Conservation (phyloP, 2,888 invertebrate genomes). For the Eupithecia vulgata region DNA sequence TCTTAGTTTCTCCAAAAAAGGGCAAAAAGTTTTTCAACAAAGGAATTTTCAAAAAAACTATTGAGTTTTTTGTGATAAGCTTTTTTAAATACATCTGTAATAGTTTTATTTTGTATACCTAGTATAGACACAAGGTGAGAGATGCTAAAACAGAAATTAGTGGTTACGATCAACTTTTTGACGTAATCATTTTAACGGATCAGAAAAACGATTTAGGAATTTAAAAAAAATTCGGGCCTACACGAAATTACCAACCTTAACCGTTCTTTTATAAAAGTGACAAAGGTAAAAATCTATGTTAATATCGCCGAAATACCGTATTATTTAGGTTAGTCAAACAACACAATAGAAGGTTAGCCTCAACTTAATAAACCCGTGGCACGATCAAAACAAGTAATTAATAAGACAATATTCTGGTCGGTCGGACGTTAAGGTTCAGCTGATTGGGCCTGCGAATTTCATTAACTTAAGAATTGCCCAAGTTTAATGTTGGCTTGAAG, state of each 20-base stretch:
- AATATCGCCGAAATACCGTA: neutral
- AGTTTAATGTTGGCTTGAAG: constrained; percentile 39
- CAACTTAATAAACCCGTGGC: constrained; percentile 25
- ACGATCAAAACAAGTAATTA: constrained; percentile 32
- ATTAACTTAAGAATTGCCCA: constrained; percentile 56
- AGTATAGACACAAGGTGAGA: too few species aligned
- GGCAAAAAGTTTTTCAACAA: too few species aligned
- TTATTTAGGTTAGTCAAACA: constrained; percentile 10
- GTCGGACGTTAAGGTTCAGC: constrained; percentile 33
- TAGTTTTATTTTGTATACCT: too few species aligned
- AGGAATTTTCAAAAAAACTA: too few species aligned
- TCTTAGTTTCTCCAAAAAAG: too few species aligned
- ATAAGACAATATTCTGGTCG: constrained; percentile 33
- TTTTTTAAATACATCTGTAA: too few species aligned
- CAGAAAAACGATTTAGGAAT: too few species aligned
- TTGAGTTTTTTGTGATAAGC: too few species aligned
- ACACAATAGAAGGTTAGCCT: constrained; percentile 22
- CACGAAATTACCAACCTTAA: neutral
- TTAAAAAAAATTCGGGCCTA: too few species aligned
- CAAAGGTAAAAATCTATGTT: neutral
- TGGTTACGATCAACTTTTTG: too few species aligned
- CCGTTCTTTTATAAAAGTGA: neutral
- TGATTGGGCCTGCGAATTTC: constrained; percentile 57
- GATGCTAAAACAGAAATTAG: too few species aligned
- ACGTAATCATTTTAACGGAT: too few species aligned